phyloP scores from a whole-genome alignment of 2,888 invertebrate species.

The Drosophila histrio region DNA sequence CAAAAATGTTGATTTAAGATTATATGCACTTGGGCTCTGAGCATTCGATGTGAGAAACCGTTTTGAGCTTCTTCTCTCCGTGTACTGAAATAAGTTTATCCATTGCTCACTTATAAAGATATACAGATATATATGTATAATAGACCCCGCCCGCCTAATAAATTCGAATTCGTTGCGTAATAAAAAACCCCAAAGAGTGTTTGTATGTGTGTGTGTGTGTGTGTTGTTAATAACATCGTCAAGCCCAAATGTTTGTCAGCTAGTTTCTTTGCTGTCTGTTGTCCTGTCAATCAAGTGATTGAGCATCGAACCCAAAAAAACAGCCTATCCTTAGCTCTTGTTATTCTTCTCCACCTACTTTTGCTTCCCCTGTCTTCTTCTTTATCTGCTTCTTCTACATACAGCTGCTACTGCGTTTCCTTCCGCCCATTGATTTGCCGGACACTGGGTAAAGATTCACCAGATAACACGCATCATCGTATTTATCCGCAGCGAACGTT shows the following conservation, averaged over 20 bases:
- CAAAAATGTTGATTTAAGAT: too few relatives aligned
- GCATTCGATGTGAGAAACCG: too few relatives aligned
- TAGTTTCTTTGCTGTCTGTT: slow-evolving; percentile 44
- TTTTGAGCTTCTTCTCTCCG: too few relatives aligned
- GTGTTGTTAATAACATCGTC: slow-evolving; percentile 53
- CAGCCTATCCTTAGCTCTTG: background rate
- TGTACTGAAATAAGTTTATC: background rate
- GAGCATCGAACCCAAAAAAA: slow-evolving; percentile 46
- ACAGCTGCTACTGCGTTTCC: slow-evolving; percentile 25
- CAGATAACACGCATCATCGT: slow-evolving; percentile 52
- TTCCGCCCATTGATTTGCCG: slow-evolving; percentile 49
- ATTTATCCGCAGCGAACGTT: slow-evolving; percentile 29
- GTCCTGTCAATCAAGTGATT: slow-evolving; percentile 72
- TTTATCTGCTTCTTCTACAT: background rate
- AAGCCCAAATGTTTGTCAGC: slow-evolving; percentile 48
- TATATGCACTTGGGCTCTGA: too few relatives aligned
- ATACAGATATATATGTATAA: background rate
- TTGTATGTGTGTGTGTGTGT: slow-evolving; percentile 6
- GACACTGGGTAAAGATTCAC: slow-evolving; percentile 13
- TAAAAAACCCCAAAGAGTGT: slow-evolving; percentile 24
- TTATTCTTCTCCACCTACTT: background rate
- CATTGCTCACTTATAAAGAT: background rate
- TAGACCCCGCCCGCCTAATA: slow-evolving; percentile 2
- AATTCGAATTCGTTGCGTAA: slow-evolving; percentile 32
- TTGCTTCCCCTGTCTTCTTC: background rate